Percentiles rank a stretch among this genome's conserved stretches.
Evolutionary conservation across 2,113 vertebrate species (phyloP).

Genomic region (Lates calcarifer): DNA sequence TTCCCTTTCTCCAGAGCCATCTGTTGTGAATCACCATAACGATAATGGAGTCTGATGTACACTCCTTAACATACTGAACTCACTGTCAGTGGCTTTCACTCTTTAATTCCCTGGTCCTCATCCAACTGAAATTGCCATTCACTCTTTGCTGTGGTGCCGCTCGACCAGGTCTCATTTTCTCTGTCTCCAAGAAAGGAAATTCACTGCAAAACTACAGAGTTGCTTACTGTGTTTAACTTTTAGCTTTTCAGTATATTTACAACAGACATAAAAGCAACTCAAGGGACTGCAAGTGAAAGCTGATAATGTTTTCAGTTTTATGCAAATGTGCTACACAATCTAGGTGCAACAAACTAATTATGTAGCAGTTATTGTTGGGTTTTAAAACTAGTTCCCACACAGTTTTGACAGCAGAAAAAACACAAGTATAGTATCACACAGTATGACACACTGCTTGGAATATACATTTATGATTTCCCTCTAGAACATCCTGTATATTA

Average conservation of each 20-base stretch:
- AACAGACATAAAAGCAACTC: neutral
- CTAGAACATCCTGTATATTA: neutral
- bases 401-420: neutral
- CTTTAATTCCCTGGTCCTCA: constrained; percentile 48
- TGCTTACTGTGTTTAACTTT: constrained; percentile 2
- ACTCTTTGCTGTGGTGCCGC: neutral
- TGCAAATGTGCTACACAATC: neutral
- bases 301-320: neutral
- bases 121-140: constrained; percentile 26
- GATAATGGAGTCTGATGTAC: constrained; percentile 62
- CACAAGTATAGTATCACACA: too few species aligned
- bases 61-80: constrained; percentile 62
- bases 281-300: neutral
- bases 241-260: neutral
- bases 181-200: neutral
- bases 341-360: neutral
- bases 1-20: constrained; percentile 34
- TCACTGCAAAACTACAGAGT: neutral
- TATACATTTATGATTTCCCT: neutral
- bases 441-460: neutral
- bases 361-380: neutral
- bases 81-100: constrained; percentile 43
- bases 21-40: constrained; percentile 58
- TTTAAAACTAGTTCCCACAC: neutral
- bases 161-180: neutral